A percentile compares a stretch with the other conserved stretches of the same genome.
phyloP scores from a whole-genome alignment of 1,140 invertebrate species.

The Tachypleus tridentatus region DNA sequence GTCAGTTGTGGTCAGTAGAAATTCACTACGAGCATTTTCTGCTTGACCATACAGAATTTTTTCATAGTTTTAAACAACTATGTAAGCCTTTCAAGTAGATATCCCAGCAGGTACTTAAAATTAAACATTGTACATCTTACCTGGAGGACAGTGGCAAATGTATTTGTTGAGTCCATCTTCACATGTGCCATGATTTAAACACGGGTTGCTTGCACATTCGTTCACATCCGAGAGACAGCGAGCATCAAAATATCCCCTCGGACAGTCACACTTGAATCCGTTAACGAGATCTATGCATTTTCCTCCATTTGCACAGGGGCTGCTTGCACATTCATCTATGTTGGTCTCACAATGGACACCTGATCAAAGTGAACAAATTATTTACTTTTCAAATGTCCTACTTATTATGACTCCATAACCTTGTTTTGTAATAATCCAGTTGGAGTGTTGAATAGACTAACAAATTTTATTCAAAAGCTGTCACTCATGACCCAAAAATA shows the following conservation, averaged over 20 bases:
- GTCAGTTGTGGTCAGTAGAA: too few relatives aligned
- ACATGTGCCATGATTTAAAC: conserved; percentile 75
- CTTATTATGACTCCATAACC: too few relatives aligned
- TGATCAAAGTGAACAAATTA: conserved; percentile 49
- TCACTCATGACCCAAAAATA: background rate
- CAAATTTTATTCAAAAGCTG: conserved; percentile 37
- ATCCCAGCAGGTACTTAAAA: too few relatives aligned
- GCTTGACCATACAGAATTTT: too few relatives aligned
- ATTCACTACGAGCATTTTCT: too few relatives aligned
- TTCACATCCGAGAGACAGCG: conserved; percentile 72
- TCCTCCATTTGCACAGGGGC: conserved; percentile 81
- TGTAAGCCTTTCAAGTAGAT: too few relatives aligned
- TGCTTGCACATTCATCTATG: conserved; percentile 73
- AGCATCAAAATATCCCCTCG: conserved; percentile 52
- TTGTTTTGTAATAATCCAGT: too few relatives aligned
- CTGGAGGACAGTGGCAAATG: conserved; percentile 63
- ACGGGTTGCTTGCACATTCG: conserved; percentile 72
- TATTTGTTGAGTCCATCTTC: conserved; percentile 70
- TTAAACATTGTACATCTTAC: conserved; percentile 60
- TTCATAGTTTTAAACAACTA: too few relatives aligned
- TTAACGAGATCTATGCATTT: conserved; percentile 77
- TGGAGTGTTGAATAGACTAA: too few relatives aligned
- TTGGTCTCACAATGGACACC: conserved; percentile 75
- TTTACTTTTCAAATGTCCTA: too few relatives aligned
- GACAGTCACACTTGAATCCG: conserved; percentile 75